Evolutionary conservation across 2,888 invertebrate species (phyloP), one percentile per base, ranked within the genome.

Genomic region (Tachystola acroxantha): DNA sequence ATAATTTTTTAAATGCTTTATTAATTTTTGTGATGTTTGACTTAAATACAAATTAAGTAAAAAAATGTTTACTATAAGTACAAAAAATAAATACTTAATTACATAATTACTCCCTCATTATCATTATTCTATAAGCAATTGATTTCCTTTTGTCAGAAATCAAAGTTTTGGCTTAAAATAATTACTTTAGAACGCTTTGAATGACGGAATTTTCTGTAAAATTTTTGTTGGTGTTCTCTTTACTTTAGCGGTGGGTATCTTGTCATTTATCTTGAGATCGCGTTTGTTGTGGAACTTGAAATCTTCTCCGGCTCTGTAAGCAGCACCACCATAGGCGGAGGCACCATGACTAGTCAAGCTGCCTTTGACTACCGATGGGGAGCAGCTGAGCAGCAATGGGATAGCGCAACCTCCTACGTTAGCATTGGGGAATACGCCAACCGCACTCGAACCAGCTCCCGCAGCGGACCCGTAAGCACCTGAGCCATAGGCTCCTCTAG

Each of bases 381-480:
- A 77, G 50, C 85, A 87, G 51, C 85, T 85, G 27, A 87, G 51
- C 16, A 86, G 55, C 33, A 86, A 48, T 2, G 86, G 86, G 20
- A 86, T 76, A 6, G 70, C 80, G 38, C 84, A 85, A 10, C 69
- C 60, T n/a, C 77, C 74, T 7, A 68, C 54, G 35, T 73, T 75
- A n/a, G 80, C 78, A 32, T 70, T 71, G 1, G 82, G 81, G 51
- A 82, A 85, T 20, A 84, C 50, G 1, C 84, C 81, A 7, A 81
- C 67, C 1, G 78, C 73, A 2, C 64, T 51, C 22, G 46, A 24
- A n/a, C 57, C 48, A 24, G 57, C 48, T 9, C 50, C 35, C 10
- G 32, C 32, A 10, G 55, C 49, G n/a, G 79, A 66, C 2, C 75
- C 72, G 3, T 64, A 50, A 14, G 46, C 28, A 9, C 56, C 50